These are phyloP conservation scores for Oceanodroma tethys DNA, from an alignment of 2,113 vertebrate species.

Conservation along the genomic window DNA sequence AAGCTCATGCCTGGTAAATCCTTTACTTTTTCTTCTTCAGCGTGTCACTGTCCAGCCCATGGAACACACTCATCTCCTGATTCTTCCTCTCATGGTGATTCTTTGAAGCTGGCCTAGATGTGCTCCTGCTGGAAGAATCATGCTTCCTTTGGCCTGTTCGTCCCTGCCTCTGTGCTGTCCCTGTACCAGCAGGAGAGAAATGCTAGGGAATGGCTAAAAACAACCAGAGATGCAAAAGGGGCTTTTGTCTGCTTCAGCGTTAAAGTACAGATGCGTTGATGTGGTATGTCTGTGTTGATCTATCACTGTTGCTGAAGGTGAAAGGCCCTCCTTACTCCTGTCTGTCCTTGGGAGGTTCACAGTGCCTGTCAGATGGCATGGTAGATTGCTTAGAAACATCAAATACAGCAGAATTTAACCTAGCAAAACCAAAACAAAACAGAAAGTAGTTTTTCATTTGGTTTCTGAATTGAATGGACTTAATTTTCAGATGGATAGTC, in stretches of 20 bases:
- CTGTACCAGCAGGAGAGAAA: not conserved
- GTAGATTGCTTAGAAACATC: not conserved
- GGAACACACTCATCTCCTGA: not conserved
- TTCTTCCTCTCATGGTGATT: not conserved
- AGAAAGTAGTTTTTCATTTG: not conserved
- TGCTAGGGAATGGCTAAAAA: not conserved
- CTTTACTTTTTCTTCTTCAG: not conserved
- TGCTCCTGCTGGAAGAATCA: not conserved
- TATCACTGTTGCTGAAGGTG: not conserved
- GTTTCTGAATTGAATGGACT: not conserved
- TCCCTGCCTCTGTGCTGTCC: not conserved
- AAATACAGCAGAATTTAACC: not conserved
- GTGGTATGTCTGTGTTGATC: not conserved
- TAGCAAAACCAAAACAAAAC: not conserved
- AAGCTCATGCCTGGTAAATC: not conserved
- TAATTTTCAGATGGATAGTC: not conserved
- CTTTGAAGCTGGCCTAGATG: not conserved
- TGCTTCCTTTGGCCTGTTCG: not conserved
- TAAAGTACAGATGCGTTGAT: fast-evolving
- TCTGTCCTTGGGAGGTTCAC: not conserved
- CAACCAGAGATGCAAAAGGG: not conserved
- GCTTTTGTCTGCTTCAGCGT: not conserved
- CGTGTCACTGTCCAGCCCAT: not conserved
- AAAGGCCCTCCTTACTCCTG: not conserved
- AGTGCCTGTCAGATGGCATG: not conserved